phyloP scores from a whole-genome alignment of 2,113 vertebrate species.

The Dicentrarchus labrax region DNA sequence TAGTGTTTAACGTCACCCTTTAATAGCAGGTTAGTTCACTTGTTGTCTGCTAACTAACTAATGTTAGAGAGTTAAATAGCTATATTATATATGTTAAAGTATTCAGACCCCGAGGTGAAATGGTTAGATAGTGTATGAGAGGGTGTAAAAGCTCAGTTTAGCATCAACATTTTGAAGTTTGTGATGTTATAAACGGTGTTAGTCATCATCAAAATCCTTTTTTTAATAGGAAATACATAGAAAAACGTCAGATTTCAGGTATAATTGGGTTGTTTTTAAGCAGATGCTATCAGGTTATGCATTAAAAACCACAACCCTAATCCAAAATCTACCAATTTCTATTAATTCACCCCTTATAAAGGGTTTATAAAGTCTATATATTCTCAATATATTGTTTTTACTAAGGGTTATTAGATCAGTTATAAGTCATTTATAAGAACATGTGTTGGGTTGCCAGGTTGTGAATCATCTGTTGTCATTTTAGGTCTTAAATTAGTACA shows the following conservation, averaged over 20 bases:
- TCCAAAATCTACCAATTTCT: background rate
- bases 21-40: background rate
- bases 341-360: background rate
- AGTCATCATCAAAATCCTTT: background rate
- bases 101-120: background rate
- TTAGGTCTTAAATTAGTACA: too few relatives aligned
- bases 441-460: too few relatives aligned
- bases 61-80: too few relatives aligned
- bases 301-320: background rate
- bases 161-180: background rate
- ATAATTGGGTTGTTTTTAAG: background rate
- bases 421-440: background rate
- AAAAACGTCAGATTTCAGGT: background rate
- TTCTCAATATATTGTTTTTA: background rate
- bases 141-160: background rate
- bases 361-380: background rate
- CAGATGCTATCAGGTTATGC: background rate
- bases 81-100: background rate
- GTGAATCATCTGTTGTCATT: background rate
- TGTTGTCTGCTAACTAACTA: background rate
- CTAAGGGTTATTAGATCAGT: background rate
- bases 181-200: background rate
- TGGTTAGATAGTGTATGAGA: background rate
- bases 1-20: too few relatives aligned
- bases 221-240: too few relatives aligned